Conservation (phyloP, 1,140 invertebrate genomes). For the Drosophila truncata region DNA sequence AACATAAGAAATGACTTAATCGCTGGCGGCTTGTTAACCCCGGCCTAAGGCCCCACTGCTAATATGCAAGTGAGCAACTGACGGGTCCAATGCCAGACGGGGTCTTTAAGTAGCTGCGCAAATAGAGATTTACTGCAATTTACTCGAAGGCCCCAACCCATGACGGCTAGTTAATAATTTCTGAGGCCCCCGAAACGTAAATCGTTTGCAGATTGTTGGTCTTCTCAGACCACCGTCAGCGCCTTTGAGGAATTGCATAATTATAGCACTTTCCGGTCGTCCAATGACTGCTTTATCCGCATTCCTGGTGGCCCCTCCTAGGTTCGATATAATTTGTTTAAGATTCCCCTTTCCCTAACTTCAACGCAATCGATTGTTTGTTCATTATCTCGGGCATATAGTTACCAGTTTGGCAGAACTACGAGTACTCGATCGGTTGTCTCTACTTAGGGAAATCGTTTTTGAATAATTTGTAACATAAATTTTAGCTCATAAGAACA, state of each 20-base stretch:
- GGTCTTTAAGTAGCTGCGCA: constrained; percentile 80
- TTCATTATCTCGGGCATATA: constrained; percentile 31
- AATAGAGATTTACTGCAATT: constrained; percentile 82
- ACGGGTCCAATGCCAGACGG: constrained; percentile 5
- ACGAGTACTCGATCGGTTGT: neutral
- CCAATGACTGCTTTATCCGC: constrained; percentile 48
- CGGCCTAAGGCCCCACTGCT: constrained; percentile 36
- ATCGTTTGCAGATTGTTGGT: constrained; percentile 70
- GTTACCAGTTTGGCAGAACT: neutral
- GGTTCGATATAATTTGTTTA: constrained; percentile 69
- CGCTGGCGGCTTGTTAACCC: constrained; percentile 81
- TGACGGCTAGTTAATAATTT: constrained; percentile 78
- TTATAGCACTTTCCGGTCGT: constrained; percentile 74
- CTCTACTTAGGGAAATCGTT: neutral
- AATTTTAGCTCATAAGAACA: neutral
- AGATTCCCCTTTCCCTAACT: constrained; percentile 32
- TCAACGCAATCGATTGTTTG: constrained; percentile 51
- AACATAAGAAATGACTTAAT: constrained; percentile 82
- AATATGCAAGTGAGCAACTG: constrained; percentile 11
- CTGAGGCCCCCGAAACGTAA: constrained; percentile 58
- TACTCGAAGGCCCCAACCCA: constrained; percentile 69
- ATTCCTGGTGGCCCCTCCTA: constrained; percentile 49
- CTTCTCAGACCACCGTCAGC: constrained; percentile 71
- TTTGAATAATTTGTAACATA: neutral
- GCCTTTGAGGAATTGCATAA: constrained; percentile 85